Conservation (phyloP, 2,113 vertebrate genomes). For the Acrocephalus kingi region DNA sequence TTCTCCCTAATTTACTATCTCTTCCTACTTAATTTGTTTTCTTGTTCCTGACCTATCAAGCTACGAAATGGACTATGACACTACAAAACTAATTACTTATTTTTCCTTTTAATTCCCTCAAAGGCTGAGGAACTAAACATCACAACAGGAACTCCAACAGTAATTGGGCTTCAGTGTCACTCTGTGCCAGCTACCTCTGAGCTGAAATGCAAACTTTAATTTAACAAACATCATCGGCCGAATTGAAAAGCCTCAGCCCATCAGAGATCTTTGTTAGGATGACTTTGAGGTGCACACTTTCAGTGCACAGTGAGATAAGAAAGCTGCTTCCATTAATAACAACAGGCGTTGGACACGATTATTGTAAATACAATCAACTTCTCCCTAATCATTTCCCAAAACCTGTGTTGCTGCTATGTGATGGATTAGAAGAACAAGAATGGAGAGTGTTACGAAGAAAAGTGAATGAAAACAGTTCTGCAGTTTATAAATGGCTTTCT, state of each 20-base stretch:
- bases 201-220: constrained; percentile 8
- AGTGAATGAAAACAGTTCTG: background rate
- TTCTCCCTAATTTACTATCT: background rate
- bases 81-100: constrained; percentile 33
- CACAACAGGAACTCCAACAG: background rate
- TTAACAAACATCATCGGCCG: background rate
- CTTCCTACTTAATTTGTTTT: constrained; percentile 10
- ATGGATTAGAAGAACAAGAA: background rate
- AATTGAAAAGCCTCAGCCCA: background rate
- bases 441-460: background rate
- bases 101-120: background rate
- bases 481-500: background rate
- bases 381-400: background rate
- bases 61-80: constrained; percentile 20
- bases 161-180: constrained; percentile 55
- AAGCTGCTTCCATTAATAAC: background rate
- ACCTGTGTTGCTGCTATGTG: accelerated
- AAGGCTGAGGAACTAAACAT: constrained; percentile 3
- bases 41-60: background rate
- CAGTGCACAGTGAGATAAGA: background rate
- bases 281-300: background rate
- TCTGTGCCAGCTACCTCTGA: background rate
- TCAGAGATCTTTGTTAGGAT: background rate
- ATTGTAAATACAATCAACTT: background rate
- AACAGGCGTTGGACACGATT: background rate